Evolutionary conservation across 1,140 invertebrate species (phyloP), one percentile per base, ranked within the genome.

Genomic region (Drosophila suzukii): DNA sequence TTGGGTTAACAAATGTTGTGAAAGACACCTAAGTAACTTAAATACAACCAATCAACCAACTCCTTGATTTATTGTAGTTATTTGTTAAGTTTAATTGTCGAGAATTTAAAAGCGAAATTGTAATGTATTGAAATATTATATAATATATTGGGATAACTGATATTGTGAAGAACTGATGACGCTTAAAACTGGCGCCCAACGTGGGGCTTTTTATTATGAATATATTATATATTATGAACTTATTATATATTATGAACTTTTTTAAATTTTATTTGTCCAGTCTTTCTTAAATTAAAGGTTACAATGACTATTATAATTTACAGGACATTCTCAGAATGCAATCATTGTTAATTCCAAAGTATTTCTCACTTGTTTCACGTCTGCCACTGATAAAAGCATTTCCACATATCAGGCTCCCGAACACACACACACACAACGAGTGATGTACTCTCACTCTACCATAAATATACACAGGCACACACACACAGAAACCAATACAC

Each of bases 371-470:
- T 71, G 79, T 88, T 86, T 66, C 58, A 66, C 78, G 83, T 81
- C 72, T 86, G 78, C 75, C 71, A 68, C 76, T 88, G 83, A 88
- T 88, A 86, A 86, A 78, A 88, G 83, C 83, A 86, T 85, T 85
- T 85, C 54, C 75, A 75, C 82, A 86, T 81, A 85, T 86, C 74
- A 61, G 44, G 32, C 44, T 39, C 57, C 30, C 17, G 72, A 43
- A 17, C 55, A 55, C 17, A 44, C 13, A 51, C 58, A 78, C 32
- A 75, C 30, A 43, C 63, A 27, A 53, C 27, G 56, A 60, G 55
- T 71, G 68, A 71, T 71, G 68, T 71, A 71, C 51, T 71, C 67
- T 24, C 44, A 27, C 10, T 49, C 65, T 55, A 50, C 67, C 53
- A 71, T 71, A 71, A 71, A 70, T 58, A 50, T 61, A 73, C 56